Evolutionary conservation across 2,888 invertebrate species (phyloP).

Genomic region (Piscicola geometra): DNA sequence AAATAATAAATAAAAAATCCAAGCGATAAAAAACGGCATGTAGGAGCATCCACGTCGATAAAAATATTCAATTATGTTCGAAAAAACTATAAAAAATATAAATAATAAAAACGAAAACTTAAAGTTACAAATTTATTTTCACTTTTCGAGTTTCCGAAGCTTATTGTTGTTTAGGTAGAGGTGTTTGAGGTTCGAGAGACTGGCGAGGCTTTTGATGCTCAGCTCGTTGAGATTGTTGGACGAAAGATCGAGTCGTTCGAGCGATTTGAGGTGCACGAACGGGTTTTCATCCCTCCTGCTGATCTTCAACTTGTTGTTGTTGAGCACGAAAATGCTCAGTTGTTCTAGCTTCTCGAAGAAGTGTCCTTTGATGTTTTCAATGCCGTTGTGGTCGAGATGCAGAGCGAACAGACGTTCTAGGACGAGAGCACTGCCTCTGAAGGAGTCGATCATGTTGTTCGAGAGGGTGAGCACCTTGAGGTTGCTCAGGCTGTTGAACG

Average conservation of each 20-base stretch:
- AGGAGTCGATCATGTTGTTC: slow-evolving; percentile 38
- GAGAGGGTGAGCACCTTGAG: slow-evolving; percentile 43
- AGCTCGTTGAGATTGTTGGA: slow-evolving; percentile 38
- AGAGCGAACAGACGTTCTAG: slow-evolving; percentile 38
- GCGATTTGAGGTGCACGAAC: slow-evolving; percentile 24
- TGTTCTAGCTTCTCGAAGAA: slow-evolving; percentile 38
- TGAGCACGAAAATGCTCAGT: slow-evolving; percentile 38
- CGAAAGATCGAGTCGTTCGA: slow-evolving; percentile 40
- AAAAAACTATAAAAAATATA: too few species aligned
- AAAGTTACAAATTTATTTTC: not conserved
- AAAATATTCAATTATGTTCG: too few species aligned
- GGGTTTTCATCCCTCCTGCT: slow-evolving; percentile 37
- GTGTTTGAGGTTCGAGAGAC: slow-evolving; percentile 36
- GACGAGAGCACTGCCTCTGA: slow-evolving; percentile 39
- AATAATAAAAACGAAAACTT: too few species aligned
- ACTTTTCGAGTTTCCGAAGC: slow-evolving; percentile 34
- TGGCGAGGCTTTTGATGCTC: slow-evolving; percentile 32
- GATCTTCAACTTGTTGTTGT: slow-evolving; percentile 39
- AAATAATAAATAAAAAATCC: too few species aligned
- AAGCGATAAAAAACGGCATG: slow-evolving; percentile 25
- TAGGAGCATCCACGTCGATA: slow-evolving; percentile 30
- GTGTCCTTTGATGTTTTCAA: slow-evolving; percentile 34
- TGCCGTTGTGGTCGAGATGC: slow-evolving; percentile 40
- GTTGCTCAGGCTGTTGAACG: slow-evolving; percentile 37
- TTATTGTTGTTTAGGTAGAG: slow-evolving; percentile 41